These are phyloP conservation scores for Stenolophus ochropezus DNA, from an alignment of 2,888 invertebrate species.

Conservation along the genomic window DNA sequence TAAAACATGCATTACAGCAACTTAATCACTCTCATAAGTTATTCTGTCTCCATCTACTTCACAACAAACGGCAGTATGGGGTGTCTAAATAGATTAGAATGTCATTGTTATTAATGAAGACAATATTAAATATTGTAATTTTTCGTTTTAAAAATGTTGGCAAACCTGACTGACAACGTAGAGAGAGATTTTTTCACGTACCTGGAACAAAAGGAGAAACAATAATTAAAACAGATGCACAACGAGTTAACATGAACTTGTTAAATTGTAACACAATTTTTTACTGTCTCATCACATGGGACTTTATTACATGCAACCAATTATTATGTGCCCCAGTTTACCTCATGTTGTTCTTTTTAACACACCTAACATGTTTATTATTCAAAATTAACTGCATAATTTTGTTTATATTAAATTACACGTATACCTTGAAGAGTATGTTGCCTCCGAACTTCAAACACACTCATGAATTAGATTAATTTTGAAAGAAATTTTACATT, in stretches of 20 bases:
- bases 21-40: too few relatives aligned
- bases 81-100: too few relatives aligned
- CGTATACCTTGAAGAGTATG: too few relatives aligned
- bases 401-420: not conserved
- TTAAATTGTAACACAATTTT: not conserved
- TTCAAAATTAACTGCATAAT: not conserved
- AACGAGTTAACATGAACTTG: not conserved
- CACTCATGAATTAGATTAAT: too few relatives aligned
- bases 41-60: too few relatives aligned
- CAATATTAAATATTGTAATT: not conserved
- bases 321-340: not conserved
- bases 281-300: not conserved
- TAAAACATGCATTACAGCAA: too few relatives aligned
- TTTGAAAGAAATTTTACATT: too few relatives aligned
- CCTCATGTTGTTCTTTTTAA: not conserved
- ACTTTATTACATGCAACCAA: not conserved
- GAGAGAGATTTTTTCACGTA: not conserved
- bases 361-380: too few relatives aligned
- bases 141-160: too few relatives aligned
- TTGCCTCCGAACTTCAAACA: too few relatives aligned
- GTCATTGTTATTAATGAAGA: too few relatives aligned
- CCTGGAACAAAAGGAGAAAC: slow-evolving; percentile 21
- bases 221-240: slow-evolving; percentile 21
- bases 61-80: too few relatives aligned
- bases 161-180: slow-evolving; percentile 1